These are phyloP conservation scores for Tipula confusa DNA, from an alignment of 2,888 invertebrate genomes.

Conservation along the genomic window DNA sequence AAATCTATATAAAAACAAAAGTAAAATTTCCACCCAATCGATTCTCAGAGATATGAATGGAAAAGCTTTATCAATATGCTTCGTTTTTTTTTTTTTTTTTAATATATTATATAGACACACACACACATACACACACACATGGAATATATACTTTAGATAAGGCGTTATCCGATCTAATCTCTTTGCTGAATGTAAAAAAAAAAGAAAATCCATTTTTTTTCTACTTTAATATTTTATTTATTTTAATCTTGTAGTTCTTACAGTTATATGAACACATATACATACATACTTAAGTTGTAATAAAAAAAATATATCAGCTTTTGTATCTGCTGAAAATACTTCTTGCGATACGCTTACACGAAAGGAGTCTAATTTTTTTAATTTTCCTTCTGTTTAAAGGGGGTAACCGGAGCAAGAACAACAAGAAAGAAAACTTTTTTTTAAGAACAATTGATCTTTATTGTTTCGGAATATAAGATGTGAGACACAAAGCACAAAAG, in stretches of 20 bases:
- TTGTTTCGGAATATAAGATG: not conserved
- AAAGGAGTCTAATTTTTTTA: not conserved
- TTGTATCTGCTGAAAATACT: not conserved
- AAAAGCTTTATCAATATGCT: not conserved
- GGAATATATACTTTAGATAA: not conserved
- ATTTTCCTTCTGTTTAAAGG: not conserved
- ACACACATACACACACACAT: not conserved
- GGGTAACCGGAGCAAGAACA: not conserved
- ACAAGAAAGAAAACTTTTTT: not conserved
- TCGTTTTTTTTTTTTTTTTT: not conserved
- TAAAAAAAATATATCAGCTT: not conserved
- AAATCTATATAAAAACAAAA: constrained; percentile 20
- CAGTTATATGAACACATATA: not conserved
- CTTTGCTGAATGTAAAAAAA: not conserved
- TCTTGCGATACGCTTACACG: not conserved
- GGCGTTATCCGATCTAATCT: constrained; percentile 20
- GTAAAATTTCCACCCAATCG: constrained; percentile 12
- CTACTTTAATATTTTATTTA: not conserved
- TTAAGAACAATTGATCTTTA: constrained; percentile 3
- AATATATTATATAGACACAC: too few species aligned
- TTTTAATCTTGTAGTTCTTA: not conserved
- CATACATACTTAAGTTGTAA: not conserved
- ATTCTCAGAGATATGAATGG: not conserved
- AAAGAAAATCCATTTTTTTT: not conserved
- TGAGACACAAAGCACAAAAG: not conserved